phyloP scores from a whole-genome alignment of 2,113 vertebrate species.

The Hemibagrus wyckioides region DNA sequence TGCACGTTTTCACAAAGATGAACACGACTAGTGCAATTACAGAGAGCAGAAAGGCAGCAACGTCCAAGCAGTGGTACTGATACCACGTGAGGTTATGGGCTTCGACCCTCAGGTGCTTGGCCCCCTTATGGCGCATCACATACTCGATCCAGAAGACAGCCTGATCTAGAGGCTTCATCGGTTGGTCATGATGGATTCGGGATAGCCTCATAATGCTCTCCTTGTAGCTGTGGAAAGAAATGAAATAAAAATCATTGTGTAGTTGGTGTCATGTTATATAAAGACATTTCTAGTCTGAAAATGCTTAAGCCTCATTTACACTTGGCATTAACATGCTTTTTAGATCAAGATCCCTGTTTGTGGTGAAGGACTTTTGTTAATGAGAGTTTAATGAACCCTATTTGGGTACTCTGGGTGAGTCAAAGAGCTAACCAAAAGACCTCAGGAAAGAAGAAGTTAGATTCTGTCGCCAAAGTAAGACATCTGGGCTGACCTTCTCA shows the following conservation, averaged over 20 bases:
- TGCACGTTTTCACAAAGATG: conserved; percentile 68
- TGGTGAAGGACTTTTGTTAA: too few relatives aligned
- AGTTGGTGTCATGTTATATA: neutral
- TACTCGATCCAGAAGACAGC: conserved; percentile 85
- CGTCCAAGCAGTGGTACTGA: conserved; percentile 81
- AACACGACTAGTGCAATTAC: conserved; percentile 58
- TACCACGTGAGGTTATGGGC: conserved; percentile 79
- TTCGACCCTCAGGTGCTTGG: conserved; percentile 78
- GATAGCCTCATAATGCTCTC: conserved; percentile 77
- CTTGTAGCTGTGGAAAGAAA: conserved; percentile 70
- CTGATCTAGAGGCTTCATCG: conserved; percentile 76
- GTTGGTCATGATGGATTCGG: conserved; percentile 80
- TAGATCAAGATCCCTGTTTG: too few relatives aligned
- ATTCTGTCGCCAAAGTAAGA: too few relatives aligned
- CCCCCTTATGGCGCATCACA: conserved; percentile 83
- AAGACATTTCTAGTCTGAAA: too few relatives aligned
- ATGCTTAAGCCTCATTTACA: too few relatives aligned
- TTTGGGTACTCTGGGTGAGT: too few relatives aligned
- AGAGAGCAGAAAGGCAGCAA: conserved; percentile 74
- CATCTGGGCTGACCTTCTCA: too few relatives aligned
- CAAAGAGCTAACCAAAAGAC: too few relatives aligned
- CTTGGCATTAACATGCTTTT: too few relatives aligned
- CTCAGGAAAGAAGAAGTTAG: too few relatives aligned
- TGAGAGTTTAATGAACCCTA: too few relatives aligned
- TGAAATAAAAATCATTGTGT: neutral